Evolutionary conservation across 2,888 invertebrate genomes (phyloP), one percentile per base, ranked within the genome.

Genomic region (Eledona agricola): DNA sequence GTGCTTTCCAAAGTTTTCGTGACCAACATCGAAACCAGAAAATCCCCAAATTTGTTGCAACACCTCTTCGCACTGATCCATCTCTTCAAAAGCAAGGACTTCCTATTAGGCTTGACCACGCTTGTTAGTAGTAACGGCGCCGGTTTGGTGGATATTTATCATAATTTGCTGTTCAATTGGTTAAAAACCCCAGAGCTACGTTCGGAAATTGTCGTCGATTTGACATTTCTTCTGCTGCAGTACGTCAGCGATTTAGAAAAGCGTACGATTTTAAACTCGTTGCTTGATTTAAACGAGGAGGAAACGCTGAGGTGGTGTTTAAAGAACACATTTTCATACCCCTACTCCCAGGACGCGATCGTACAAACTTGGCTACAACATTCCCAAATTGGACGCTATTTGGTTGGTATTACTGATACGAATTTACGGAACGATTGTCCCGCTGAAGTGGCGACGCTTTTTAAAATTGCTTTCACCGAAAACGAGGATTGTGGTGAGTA

Each of bases 161-260:
- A 60, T 19, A 60, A 68, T 35, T 51, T 71, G 12, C 60, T 73
- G 13, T 69, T 72, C 11, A 62, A 58, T 0, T 85, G 86, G 83
- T 72, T 87, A 37, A 60, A 73, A 0, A 75, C 77, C 0, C 79
- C 80, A 34, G 70, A 77, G 0, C 79, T 81, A 60, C 75, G 81
- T 10, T 79, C 80, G 22, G 80, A 80, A 56, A 69, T 79, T 17
- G 74, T 86, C 1, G 76, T 87, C 1, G 83, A 86, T 63, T 74
- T 89, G 5, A 75, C 85, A 31, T 88, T 90, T 70, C 76, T 82
- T 49, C 66, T 87, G 34, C 67, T 86, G 51, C 76, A 77, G 17
- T 80, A 83, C 57, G 69, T 87, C 59, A 70, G 73, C 11, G 77
- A 80, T 19, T 72, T 74, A 0, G 82, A 85, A 37, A 83, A 83